A percentile compares a stretch with the other conserved stretches of the same genome.
Evolutionary conservation across 1,140 invertebrate genomes (phyloP).

Genomic region (Oncopeltus fasciatus): DNA sequence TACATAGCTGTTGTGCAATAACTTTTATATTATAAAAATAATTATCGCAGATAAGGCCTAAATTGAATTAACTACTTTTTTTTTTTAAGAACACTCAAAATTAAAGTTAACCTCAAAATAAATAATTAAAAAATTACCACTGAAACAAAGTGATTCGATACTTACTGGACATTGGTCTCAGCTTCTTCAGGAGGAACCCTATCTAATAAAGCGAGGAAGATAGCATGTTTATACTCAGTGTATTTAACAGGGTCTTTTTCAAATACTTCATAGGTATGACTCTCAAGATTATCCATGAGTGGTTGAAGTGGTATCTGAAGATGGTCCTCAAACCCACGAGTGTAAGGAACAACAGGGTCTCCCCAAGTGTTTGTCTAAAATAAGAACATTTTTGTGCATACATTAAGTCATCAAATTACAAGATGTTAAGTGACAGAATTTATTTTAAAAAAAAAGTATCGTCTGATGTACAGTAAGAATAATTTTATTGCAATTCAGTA

Average conservation of each 20-base stretch:
- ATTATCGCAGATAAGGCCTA: too few species aligned
- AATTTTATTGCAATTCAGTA: too few species aligned
- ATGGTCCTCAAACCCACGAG: conserved; percentile 78
- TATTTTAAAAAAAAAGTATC: too few species aligned
- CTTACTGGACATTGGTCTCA: conserved; percentile 22
- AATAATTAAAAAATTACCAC: neutral
- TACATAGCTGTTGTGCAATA: too few species aligned
- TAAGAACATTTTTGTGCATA: too few species aligned
- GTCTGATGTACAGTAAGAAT: too few species aligned
- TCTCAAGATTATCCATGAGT: conserved; percentile 87
- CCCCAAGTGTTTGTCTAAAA: neutral
- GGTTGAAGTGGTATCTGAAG: conserved; percentile 84
- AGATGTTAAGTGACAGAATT: too few species aligned
- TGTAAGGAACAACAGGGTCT: conserved; percentile 24
- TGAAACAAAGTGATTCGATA: too few species aligned
- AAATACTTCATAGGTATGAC: conserved; percentile 93
- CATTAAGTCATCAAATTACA: too few species aligned
- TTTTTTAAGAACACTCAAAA: too few species aligned
- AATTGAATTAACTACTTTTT: too few species aligned
- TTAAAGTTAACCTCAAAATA: neutral
- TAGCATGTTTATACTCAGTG: conserved; percentile 74
- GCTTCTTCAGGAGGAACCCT: conserved; percentile 30
- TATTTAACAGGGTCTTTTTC: conserved; percentile 98
- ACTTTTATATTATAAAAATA: too few species aligned
- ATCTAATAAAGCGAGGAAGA: conserved; percentile 55